phyloP scores from a whole-genome alignment of 2,888 invertebrate genomes.

The Macaria liturata region DNA sequence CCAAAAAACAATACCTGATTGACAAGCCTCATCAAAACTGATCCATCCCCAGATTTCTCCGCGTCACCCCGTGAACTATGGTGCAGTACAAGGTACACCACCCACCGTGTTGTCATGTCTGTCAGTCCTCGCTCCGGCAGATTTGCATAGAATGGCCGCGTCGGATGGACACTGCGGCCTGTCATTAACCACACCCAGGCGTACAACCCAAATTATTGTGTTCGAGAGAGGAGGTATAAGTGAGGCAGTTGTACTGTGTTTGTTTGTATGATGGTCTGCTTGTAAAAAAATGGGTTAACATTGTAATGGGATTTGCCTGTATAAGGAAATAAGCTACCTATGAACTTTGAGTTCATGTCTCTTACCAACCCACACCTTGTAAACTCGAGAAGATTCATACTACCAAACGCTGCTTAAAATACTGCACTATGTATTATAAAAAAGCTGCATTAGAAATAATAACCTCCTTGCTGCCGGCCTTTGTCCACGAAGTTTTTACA shows the following conservation, averaged over 20 bases:
- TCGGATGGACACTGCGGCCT: constrained; percentile 77
- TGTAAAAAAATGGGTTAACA: too few species aligned
- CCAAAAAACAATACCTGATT: too few species aligned
- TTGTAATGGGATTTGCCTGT: too few species aligned
- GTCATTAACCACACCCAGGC: constrained; percentile 76
- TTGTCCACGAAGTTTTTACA: constrained; percentile 75
- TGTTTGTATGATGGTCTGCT: too few species aligned
- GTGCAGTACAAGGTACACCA: constrained; percentile 21
- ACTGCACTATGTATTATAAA: constrained; percentile 37
- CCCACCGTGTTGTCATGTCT: constrained; percentile 54
- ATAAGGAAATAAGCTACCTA: too few species aligned
- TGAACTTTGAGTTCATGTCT: too few species aligned
- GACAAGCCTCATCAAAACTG: too few species aligned
- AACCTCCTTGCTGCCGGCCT: constrained; percentile 67
- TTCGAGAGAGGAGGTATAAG: constrained; percentile 37
- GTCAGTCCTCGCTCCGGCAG: constrained; percentile 50
- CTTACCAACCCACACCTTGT: too few species aligned
- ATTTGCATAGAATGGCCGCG: constrained; percentile 81
- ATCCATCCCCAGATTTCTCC: too few species aligned
- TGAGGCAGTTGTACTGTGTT: too few species aligned
- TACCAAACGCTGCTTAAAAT: too few species aligned
- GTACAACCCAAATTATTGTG: constrained; percentile 73
- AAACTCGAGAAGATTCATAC: too few species aligned
- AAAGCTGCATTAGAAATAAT: constrained; percentile 58
- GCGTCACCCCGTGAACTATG: constrained; percentile 2